A percentile compares a stretch with the other conserved stretches of the same genome.
phyloP scores from a whole-genome alignment of 2,797 vertebrate genomes.

The Enteromius radiatus region DNA sequence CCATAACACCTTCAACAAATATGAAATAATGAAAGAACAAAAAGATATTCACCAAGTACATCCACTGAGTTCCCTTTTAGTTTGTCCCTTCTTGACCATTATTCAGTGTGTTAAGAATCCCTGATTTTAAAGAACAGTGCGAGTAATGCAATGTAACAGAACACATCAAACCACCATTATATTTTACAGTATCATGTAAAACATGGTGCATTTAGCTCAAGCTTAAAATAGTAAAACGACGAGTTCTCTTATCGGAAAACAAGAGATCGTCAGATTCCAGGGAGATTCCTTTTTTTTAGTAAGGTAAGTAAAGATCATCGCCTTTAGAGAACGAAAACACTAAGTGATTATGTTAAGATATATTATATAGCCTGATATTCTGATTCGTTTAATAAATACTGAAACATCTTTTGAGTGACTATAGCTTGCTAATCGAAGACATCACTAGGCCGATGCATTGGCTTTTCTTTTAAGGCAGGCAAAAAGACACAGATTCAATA shows the following conservation, averaged over 20 bases:
- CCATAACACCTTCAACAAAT: constrained; percentile 24
- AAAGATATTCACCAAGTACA: constrained; percentile 28
- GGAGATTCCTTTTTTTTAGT: not conserved
- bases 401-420: constrained; percentile 29
- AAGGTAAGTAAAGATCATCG: constrained; percentile 27
- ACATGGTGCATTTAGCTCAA: constrained; percentile 33
- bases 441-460: constrained; percentile 48
- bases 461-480: constrained; percentile 64
- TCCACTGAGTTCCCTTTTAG: constrained; percentile 23
- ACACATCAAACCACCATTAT: constrained; percentile 21
- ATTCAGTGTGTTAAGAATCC: constrained; percentile 53
- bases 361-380: constrained; percentile 18
- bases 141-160: constrained; percentile 12
- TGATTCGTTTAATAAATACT: constrained; percentile 41
- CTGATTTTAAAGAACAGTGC: constrained; percentile 58
- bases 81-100: constrained; percentile 11
- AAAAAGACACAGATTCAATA: constrained; percentile 55
- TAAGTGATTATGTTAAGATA: constrained; percentile 22
- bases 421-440: constrained; percentile 46
- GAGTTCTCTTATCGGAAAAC: constrained; percentile 14
- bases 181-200: constrained; percentile 17
- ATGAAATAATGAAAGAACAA: constrained; percentile 37
- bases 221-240: constrained; percentile 9
- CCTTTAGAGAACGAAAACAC: constrained; percentile 12
- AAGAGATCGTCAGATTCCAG: not conserved